Conservation (phyloP, 1,140 invertebrate genomes). For the Drosophila takahashii region DNA sequence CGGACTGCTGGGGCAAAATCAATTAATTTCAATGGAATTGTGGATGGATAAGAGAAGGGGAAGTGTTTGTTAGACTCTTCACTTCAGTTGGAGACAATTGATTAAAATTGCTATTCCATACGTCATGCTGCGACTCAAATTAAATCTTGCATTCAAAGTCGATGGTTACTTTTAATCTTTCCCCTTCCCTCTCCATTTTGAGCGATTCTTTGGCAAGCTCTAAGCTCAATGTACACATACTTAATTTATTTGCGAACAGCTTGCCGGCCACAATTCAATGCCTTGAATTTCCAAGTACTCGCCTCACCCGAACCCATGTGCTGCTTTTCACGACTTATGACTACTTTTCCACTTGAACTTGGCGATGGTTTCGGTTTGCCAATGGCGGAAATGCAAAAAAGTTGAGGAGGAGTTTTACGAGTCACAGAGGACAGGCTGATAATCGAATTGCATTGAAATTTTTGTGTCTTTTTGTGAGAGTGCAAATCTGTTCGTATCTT, state of each 20-base stretch:
- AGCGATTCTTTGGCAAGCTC: not conserved
- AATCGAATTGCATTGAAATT: conserved; percentile 3
- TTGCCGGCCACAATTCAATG: conserved; percentile 55
- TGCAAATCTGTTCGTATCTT: not conserved
- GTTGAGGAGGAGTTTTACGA: not conserved
- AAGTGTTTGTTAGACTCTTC: conserved; percentile 6
- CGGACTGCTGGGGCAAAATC: conserved; percentile 47
- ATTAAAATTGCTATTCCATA: conserved; percentile 36
- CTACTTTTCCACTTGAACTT: conserved; percentile 71
- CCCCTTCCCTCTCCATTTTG: not conserved
- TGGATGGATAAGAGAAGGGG: conserved; percentile 11
- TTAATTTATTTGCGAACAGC: conserved; percentile 70
- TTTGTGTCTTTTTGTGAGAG: not conserved
- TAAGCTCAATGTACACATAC: conserved; percentile 57
- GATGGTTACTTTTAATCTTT: conserved; percentile 25
- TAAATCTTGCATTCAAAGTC: conserved; percentile 56
- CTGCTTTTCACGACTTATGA: conserved; percentile 45
- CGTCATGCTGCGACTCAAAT: conserved; percentile 64
- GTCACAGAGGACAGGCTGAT: not conserved
- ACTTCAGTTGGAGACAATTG: conserved; percentile 24
- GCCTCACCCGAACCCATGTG: conserved; percentile 4
- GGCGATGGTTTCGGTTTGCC: conserved; percentile 26
- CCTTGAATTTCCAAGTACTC: conserved; percentile 23
- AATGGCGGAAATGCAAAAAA: conserved; percentile 18
- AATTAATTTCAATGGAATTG: conserved; percentile 69